phyloP scores from a whole-genome alignment of 2,888 invertebrate genomes.

The Lepidocyrtoides sp. region DNA sequence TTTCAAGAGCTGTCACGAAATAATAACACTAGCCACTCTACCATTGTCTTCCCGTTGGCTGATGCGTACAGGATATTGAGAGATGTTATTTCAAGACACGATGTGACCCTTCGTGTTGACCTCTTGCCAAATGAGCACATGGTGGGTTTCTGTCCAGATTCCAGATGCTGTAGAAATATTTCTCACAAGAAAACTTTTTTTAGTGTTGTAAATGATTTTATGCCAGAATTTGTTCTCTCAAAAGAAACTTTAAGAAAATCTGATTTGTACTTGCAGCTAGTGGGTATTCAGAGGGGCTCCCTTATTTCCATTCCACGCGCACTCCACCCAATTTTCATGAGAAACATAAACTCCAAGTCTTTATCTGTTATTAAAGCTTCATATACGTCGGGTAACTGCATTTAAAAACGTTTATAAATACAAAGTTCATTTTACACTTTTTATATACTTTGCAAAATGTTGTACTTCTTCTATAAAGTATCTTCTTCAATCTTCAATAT shows the following conservation, averaged over 20 bases:
- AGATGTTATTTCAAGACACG: conserved; percentile 86
- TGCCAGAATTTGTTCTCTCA: neutral
- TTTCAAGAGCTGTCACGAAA: conserved; percentile 85
- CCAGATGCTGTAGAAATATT: neutral
- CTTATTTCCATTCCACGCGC: conserved; percentile 86
- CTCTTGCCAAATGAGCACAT: conserved; percentile 85
- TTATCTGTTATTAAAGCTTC: conserved; percentile 85
- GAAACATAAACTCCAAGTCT: conserved; percentile 84
- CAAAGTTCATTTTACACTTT: neutral
- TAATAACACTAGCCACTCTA: conserved; percentile 85
- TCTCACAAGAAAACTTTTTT: neutral
- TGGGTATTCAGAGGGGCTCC: conserved; percentile 86
- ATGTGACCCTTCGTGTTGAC: conserved; percentile 86
- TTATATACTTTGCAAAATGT: neutral
- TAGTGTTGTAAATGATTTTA: conserved; percentile 12
- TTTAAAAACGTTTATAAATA: no score
- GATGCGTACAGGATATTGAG: conserved; percentile 86
- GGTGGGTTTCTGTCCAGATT: conserved; percentile 83
- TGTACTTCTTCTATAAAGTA: neutral
- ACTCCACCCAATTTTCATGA: conserved; percentile 85
- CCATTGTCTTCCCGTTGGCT: conserved; percentile 85
- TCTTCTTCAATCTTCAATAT: neutral
- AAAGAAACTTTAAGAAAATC: conserved; percentile 35
- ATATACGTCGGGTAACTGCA: conserved; percentile 85
- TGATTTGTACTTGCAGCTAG: conserved; percentile 83